Evolutionary conservation across 2,888 invertebrate genomes (phyloP).

Genomic region (Cartodere bifasciata): DNA sequence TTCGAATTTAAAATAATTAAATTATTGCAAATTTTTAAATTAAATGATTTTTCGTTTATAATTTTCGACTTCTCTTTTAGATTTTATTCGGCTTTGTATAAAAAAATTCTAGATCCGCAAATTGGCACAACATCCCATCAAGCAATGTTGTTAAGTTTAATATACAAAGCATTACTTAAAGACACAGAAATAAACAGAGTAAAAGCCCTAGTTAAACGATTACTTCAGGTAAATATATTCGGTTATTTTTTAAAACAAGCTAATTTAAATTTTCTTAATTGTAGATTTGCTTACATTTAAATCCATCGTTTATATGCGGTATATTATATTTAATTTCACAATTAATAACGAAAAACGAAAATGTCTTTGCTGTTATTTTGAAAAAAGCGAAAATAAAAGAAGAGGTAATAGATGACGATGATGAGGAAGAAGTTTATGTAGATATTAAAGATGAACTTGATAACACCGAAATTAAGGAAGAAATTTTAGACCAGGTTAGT

Average conservation of each 20-base stretch:
- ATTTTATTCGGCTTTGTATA: constrained; percentile 82
- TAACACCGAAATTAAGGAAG: constrained; percentile 20
- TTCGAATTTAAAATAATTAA: not conserved
- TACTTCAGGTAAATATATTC: constrained; percentile 47
- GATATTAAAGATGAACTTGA: constrained; percentile 13
- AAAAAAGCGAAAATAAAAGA: constrained; percentile 26
- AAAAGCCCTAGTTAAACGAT: constrained; percentile 74
- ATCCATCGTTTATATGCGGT: constrained; percentile 70
- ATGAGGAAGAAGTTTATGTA: constrained; percentile 20
- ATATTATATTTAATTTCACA: constrained; percentile 70
- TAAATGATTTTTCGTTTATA: too few relatives aligned
- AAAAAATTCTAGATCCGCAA: constrained; percentile 68
- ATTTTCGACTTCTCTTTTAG: constrained; percentile 34
- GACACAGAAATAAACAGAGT: constrained; percentile 62
- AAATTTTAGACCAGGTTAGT: constrained; percentile 14
- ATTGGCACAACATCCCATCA: constrained; percentile 55
- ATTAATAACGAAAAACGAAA: constrained; percentile 34
- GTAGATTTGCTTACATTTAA: constrained; percentile 53
- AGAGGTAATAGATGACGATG: too few relatives aligned
- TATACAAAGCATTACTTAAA: constrained; percentile 72
- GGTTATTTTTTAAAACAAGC: constrained; percentile 7
- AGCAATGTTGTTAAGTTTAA: constrained; percentile 72
- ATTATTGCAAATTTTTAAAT: constrained; percentile 3
- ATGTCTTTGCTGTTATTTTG: constrained; percentile 23
- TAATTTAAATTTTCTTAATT: constrained; percentile 18